These are phyloP conservation scores for Choloepus didactylus DNA, from an alignment of 2,797 vertebrate genomes.

Conservation along the genomic window DNA sequence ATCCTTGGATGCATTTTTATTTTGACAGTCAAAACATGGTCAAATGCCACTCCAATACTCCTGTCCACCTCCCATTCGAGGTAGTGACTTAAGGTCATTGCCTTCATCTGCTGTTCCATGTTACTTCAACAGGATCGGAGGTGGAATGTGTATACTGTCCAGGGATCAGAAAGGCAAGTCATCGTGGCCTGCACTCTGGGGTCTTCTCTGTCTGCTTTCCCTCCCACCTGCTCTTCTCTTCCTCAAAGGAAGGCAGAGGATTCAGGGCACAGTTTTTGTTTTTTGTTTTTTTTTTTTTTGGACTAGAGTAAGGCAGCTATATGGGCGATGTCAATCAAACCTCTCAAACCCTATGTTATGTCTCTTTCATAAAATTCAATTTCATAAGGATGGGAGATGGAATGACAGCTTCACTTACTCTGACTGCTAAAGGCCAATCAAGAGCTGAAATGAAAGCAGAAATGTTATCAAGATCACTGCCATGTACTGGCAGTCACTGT, in stretches of 20 bases:
- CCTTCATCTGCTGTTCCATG: neutral
- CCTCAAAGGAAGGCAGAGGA: neutral
- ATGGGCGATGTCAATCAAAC: constrained; percentile 75
- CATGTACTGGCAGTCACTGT: neutral
- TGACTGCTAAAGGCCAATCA: constrained; percentile 73
- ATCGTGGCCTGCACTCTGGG: neutral
- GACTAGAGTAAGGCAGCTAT: constrained; percentile 28
- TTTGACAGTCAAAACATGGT: constrained; percentile 36
- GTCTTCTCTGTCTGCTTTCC: neutral
- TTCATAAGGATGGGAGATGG: constrained; percentile 60
- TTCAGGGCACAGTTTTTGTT: neutral
- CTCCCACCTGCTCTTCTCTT: neutral
- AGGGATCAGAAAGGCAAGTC: neutral
- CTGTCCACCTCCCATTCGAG: neutral
- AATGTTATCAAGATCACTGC: constrained; percentile 60
- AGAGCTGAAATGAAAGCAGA: constrained; percentile 72
- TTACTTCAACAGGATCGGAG: neutral
- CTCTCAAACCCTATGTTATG: constrained; percentile 68
- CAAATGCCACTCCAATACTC: neutral
- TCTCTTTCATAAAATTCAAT: constrained; percentile 79
- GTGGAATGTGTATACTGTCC: fast-evolving
- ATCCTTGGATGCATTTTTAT: neutral
- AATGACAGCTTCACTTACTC: constrained; percentile 72
- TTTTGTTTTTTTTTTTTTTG: neutral
- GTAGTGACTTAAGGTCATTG: neutral